These are phyloP conservation scores for Smittia sp. DNA, from an alignment of 2,888 invertebrate species.

Conservation along the genomic window DNA sequence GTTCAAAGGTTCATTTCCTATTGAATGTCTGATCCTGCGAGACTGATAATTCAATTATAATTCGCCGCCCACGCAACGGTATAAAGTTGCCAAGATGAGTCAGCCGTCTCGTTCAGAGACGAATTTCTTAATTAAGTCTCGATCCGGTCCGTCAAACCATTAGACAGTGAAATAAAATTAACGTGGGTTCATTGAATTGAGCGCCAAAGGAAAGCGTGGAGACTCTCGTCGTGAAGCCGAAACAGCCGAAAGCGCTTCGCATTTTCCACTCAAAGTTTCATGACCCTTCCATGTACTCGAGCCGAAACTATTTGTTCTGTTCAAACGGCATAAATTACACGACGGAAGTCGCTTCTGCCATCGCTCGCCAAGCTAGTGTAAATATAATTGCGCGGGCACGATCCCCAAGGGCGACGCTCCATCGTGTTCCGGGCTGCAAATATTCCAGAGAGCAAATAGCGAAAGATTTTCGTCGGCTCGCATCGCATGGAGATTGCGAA, in stretches of 20 bases:
- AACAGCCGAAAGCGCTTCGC: not conserved
- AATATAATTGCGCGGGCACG: conserved; percentile 1
- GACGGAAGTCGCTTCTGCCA: conserved; percentile 7
- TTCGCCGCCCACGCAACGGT: conserved; percentile 17
- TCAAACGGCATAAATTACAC: not conserved
- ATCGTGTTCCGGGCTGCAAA: not conserved
- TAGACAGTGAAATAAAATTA: conserved; percentile 32
- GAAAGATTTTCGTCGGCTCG: not conserved
- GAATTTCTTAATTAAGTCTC: conserved; percentile 21
- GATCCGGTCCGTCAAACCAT: conserved; percentile 30
- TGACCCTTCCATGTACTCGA: not conserved
- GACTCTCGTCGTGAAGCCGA: not conserved
- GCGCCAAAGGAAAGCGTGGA: not conserved
- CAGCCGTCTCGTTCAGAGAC: not conserved
- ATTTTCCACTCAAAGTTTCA: not conserved
- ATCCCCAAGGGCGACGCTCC: not conserved
- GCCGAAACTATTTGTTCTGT: not conserved
- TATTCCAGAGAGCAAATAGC: not conserved
- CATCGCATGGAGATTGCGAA: not conserved
- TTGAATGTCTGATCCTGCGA: too few relatives aligned
- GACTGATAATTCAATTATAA: not conserved
- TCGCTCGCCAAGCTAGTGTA: not conserved
- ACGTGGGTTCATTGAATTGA: conserved; percentile 19
- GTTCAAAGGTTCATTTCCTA: too few relatives aligned
- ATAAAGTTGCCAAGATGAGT: too few relatives aligned